These are phyloP conservation scores for Aphelenchoides bicaudatus DNA, from an alignment of 2,888 invertebrate genomes.

Conservation along the genomic window DNA sequence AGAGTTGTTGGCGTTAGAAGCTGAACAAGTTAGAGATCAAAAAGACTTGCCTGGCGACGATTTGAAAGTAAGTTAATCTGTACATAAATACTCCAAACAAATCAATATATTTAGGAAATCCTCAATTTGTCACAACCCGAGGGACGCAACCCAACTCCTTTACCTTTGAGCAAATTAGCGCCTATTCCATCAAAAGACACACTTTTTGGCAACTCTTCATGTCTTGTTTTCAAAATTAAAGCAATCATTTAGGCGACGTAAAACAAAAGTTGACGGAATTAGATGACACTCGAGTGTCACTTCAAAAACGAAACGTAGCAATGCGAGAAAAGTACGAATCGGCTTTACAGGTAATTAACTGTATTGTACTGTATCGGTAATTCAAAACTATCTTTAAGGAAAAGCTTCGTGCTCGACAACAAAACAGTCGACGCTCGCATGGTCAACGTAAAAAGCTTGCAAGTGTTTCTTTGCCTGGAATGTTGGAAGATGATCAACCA, in stretches of 20 bases:
- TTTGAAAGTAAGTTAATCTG: constrained; percentile 33
- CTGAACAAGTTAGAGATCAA: constrained; percentile 57
- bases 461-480: constrained; percentile 25
- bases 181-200: constrained; percentile 63
- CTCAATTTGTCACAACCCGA: constrained; percentile 51
- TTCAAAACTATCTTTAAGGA: too few relatives aligned
- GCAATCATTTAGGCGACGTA: constrained; percentile 52
- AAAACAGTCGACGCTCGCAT: constrained; percentile 41
- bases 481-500: too few relatives aligned
- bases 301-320: constrained; percentile 45
- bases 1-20: constrained; percentile 60
- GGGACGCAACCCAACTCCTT: constrained; percentile 44
- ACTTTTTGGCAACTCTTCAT: constrained; percentile 63
- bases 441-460: constrained; percentile 28
- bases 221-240: too few relatives aligned
- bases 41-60: constrained; percentile 47
- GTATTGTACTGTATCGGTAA: too few relatives aligned
- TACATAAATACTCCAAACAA: neutral
- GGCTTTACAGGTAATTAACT: constrained; percentile 50
- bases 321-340: constrained; percentile 50
- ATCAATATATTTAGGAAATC: constrained; percentile 39
- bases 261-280: constrained; percentile 52
- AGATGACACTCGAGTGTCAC: constrained; percentile 46
- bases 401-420: constrained; percentile 46
- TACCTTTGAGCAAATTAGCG: constrained; percentile 63